These are phyloP conservation scores for Amphiprion clarkii DNA, from an alignment of 2,797 vertebrate genomes.

Conservation along the genomic window DNA sequence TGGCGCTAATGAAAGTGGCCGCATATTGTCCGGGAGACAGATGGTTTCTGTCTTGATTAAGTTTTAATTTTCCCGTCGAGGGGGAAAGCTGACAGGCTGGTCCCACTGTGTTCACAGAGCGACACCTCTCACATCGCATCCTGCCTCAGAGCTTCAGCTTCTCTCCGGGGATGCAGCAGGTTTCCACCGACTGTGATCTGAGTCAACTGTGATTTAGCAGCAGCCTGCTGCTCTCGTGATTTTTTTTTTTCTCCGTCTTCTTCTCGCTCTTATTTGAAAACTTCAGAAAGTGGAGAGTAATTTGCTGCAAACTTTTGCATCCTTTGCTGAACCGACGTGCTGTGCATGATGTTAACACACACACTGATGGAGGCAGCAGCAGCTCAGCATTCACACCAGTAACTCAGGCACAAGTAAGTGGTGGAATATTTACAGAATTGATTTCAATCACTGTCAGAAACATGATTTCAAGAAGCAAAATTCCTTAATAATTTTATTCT, in stretches of 20 bases:
- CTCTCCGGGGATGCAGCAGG: slow-evolving; percentile 36
- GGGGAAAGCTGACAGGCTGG: slow-evolving; percentile 53
- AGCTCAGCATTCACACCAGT: slow-evolving; percentile 12
- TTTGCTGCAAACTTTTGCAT: slow-evolving; percentile 36
- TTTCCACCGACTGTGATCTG: slow-evolving; percentile 1
- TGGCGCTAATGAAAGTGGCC: slow-evolving; percentile 81
- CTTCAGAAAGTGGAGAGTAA: slow-evolving; percentile 20
- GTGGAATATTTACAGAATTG: background rate
- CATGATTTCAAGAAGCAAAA: background rate
- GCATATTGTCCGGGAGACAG: slow-evolving; percentile 80
- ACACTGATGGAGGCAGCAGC: slow-evolving; percentile 13
- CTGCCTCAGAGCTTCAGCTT: slow-evolving; percentile 6
- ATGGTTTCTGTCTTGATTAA: slow-evolving; percentile 86
- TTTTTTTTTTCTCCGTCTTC: background rate
- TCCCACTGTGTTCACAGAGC: slow-evolving; percentile 34
- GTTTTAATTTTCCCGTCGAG: slow-evolving; percentile 74
- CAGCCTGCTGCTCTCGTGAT: background rate
- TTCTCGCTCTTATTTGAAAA: background rate
- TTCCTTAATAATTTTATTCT: background rate
- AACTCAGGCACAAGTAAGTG: slow-evolving; percentile 58
- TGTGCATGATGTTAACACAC: background rate
- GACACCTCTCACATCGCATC: slow-evolving; percentile 30
- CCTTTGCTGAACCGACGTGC: background rate
- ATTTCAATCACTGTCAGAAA: background rate
- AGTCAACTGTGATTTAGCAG: background rate